Base-by-base conservation (phyloP, 2,888 invertebrate genomes). In the Tineola bisselliella region DNA sequence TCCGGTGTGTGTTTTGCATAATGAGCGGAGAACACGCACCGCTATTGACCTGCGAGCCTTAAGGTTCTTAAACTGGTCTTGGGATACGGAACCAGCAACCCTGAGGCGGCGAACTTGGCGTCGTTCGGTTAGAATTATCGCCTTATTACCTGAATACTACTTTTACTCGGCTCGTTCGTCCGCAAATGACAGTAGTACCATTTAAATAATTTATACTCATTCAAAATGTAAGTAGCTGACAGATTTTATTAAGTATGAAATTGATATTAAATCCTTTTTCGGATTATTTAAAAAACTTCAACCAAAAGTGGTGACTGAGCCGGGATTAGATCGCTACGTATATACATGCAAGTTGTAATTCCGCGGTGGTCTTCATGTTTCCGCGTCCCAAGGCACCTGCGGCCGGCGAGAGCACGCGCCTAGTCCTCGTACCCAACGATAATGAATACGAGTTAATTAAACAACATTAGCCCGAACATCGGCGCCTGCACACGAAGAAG, bases 381-480 rank as follows among this genome's bases (percentile, higher is more conserved):
- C 70, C 69, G 66, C 67, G 66, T 70, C 63, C 65, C 64, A 64
- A 63, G 64, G 76, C 72, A 71, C 68, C 69, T 69, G 68, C 44
- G 59, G 58, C 61, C 52, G 43, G 57, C 66, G 66, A 64, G 67
- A 70, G 75, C 76, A 75, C 75, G 77, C 75, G 72, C 69, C 71
- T 73, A 68, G 69, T 71, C 70, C 69, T 64, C 71, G 74, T 73
- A 70, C 70, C 68, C 62, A 62, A 67, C 74, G 76, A 76, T 84
- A 84, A 83, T 84, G 84, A 83, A 84, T 81, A 84, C 84, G 79
- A 84, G 83, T 86, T 86, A 86, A 84, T 86, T 86, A 86, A 84
- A 73, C 75, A 72, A 79, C 83, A 83, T 84, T 86, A 84, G 82
- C 73, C 70, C 67, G 71, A 76, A 83, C 84, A 82, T 76, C 73